These are phyloP conservation scores for Bostrychus sinensis DNA, from an alignment of 2,113 vertebrate genomes.

Conservation along the genomic window DNA sequence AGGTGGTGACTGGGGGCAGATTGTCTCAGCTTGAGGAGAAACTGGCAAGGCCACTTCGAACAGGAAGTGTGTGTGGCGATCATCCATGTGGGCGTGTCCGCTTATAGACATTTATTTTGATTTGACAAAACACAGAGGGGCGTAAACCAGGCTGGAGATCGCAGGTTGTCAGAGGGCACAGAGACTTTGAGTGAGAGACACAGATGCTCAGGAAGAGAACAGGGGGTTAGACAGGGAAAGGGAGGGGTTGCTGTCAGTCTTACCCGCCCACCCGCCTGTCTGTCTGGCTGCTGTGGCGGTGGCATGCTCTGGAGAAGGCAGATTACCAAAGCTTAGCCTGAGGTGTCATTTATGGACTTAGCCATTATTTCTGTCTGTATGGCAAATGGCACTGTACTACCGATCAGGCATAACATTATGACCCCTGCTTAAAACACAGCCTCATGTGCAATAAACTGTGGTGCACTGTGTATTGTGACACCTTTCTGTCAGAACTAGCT, in stretches of 20 bases:
- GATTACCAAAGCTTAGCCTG: slow-evolving; percentile 75
- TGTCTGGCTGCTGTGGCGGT: slow-evolving; percentile 57
- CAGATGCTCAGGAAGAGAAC: slow-evolving; percentile 67
- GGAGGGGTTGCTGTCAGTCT: slow-evolving; percentile 60
- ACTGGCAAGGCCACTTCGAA: slow-evolving; percentile 60
- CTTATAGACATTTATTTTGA: slow-evolving; percentile 20
- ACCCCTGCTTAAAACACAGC: too few species aligned
- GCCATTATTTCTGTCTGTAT: slow-evolving; percentile 67
- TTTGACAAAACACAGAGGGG: slow-evolving; percentile 27
- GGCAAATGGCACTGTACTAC: slow-evolving; percentile 56
- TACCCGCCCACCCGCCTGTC: slow-evolving; percentile 35
- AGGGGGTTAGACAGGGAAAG: slow-evolving; percentile 39
- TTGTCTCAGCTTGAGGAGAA: slow-evolving; percentile 59
- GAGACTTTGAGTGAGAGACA: slow-evolving; percentile 54
- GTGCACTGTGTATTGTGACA: too few species aligned
- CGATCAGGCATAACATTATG: background rate
- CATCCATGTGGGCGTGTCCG: slow-evolving; percentile 69
- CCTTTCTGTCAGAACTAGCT: too few species aligned
- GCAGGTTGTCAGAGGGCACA: slow-evolving; percentile 58
- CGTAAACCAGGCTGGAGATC: slow-evolving; percentile 37
- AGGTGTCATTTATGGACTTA: slow-evolving; percentile 70
- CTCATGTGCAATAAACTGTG: too few species aligned
- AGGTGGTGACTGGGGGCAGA: slow-evolving; percentile 59
- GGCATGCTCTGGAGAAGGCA: slow-evolving; percentile 65
- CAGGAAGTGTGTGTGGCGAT: slow-evolving; percentile 72